Percentiles rank a stretch among this genome's conserved stretches.
These are phyloP conservation scores for Coregonus suidteri DNA, from an alignment of 2,797 vertebrate species.

Conservation along the genomic window DNA sequence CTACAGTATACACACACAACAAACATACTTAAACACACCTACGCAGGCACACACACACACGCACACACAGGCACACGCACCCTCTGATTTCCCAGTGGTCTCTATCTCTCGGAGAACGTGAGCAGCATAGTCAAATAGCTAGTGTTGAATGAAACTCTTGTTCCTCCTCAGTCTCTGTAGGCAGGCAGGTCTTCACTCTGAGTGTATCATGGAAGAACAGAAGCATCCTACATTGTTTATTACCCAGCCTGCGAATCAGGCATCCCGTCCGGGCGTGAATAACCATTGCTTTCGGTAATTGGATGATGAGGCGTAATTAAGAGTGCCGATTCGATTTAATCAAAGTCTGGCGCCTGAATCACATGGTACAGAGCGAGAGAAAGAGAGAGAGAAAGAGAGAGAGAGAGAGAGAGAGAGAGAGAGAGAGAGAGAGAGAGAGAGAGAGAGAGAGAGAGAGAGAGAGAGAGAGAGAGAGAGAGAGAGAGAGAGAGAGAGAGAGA, in stretches of 20 bases:
- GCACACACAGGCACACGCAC: not conserved
- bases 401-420: too few species aligned
- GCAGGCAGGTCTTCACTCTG: not conserved
- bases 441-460: too few species aligned
- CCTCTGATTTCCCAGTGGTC: conserved; percentile 6
- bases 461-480: too few species aligned
- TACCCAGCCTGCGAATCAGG: conserved; percentile 19
- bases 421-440: too few species aligned
- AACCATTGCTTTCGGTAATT: conserved; percentile 46
- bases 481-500: not conserved
- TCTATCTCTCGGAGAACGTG: conserved; percentile 35
- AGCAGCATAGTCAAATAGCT: conserved; percentile 33
- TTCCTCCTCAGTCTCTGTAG: not conserved
- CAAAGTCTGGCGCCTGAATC: conserved; percentile 33
- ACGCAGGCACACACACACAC: conserved; percentile 6
- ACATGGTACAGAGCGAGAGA: not conserved
- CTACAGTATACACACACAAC: conserved; percentile 1
- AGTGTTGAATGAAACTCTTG: conserved; percentile 19
- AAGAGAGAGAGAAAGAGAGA: not conserved
- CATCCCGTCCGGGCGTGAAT: conserved; percentile 43
- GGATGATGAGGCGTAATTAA: conserved; percentile 67
- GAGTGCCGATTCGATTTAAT: conserved; percentile 55
- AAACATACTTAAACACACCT: not conserved
- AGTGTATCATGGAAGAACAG: not conserved
- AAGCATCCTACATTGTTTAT: conserved; percentile 29